Conservation (phyloP, 2,797 vertebrate species). For the Corythornis leucogaster region DNA sequence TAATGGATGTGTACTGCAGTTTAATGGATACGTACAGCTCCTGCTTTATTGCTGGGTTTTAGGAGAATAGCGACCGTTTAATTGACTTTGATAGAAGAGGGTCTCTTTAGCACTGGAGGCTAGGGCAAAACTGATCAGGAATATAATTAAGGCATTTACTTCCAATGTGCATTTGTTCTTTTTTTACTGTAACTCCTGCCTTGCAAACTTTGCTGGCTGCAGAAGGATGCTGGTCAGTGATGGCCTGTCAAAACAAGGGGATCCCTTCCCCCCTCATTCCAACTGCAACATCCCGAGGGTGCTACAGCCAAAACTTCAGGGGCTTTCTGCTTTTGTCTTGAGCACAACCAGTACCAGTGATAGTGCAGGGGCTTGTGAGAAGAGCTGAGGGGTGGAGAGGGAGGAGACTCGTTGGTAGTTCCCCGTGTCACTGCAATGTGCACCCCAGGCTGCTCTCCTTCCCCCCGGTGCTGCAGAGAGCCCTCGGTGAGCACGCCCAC, state of each 20-base stretch:
- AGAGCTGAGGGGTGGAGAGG: not conserved
- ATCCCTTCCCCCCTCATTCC: fast-evolving
- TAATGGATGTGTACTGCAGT: not conserved
- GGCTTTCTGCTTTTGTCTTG: fast-evolving
- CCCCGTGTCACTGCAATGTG: fast-evolving
- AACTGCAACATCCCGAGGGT: fast-evolving
- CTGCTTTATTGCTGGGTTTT: not conserved
- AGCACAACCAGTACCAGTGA: fast-evolving
- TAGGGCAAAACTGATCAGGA: constrained; percentile 13
- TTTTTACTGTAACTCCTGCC: not conserved
- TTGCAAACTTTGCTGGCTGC: not conserved
- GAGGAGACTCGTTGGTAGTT: not conserved
- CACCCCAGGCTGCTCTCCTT: not conserved
- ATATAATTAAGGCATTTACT: constrained; percentile 23
- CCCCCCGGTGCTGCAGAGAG: fast-evolving
- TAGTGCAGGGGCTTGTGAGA: not conserved
- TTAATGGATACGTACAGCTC: constrained; percentile 29
- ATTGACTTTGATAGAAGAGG: constrained; percentile 44
- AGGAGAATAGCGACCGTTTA: not conserved
- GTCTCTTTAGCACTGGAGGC: not conserved
- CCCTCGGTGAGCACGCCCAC: not conserved
- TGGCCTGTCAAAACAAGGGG: not conserved
- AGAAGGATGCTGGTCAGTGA: not conserved
- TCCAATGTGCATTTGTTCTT: not conserved
- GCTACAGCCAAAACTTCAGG: fast-evolving